phyloP scores from a whole-genome alignment of 2,797 vertebrate genomes.

The Todus mexicanus region DNA sequence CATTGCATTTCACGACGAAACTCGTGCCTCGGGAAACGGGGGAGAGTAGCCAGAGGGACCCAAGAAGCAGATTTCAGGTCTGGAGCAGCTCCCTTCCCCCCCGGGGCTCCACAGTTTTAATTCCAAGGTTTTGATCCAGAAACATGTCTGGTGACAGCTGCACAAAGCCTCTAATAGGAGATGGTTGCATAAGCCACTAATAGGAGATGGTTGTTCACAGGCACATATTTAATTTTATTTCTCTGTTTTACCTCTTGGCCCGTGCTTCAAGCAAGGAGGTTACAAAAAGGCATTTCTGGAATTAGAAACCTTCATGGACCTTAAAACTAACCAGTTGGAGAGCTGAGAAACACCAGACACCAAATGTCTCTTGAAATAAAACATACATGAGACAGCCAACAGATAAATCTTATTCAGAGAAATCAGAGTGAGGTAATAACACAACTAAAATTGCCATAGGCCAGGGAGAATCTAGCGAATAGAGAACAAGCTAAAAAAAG shows the following conservation, averaged over 20 bases:
- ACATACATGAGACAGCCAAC: neutral
- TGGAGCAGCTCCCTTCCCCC: neutral
- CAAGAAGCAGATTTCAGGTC: neutral
- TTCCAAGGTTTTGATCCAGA: slow-evolving; percentile 37
- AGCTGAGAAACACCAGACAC: slow-evolving; percentile 37
- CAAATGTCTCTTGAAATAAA: slow-evolving; percentile 27
- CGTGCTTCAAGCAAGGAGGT: neutral
- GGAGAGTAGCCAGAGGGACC: neutral
- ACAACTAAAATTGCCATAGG: neutral
- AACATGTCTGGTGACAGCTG: slow-evolving; percentile 17
- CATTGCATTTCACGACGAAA: neutral
- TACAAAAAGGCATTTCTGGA: neutral
- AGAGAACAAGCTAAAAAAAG: neutral
- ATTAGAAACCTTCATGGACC: neutral
- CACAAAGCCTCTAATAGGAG: slow-evolving; percentile 4
- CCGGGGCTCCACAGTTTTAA: neutral
- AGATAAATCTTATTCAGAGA: slow-evolving; percentile 21
- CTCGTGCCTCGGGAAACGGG: neutral
- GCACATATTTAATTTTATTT: slow-evolving; percentile 6
- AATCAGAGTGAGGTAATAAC: slow-evolving; percentile 6
- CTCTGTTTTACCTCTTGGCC: neutral
- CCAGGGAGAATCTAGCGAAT: neutral
- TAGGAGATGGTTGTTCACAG: neutral
- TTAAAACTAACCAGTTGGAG: neutral
- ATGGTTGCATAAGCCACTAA: neutral